phyloP scores from a whole-genome alignment of 2,888 invertebrate species.

The Zeuzera pyrina region DNA sequence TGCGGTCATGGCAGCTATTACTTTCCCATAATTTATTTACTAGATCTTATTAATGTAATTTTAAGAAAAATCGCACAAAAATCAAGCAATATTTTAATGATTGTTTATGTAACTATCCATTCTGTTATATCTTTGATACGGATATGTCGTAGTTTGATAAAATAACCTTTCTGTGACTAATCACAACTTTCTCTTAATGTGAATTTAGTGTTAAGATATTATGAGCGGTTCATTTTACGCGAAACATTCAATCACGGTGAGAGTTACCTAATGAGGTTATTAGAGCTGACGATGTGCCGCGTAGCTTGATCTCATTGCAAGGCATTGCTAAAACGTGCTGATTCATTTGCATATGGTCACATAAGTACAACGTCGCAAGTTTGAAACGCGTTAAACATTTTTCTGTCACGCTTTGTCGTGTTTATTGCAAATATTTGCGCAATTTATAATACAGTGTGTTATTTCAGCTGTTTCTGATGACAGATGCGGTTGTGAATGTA shows the following conservation, averaged over 20 bases:
- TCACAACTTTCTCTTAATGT: conserved; percentile 65
- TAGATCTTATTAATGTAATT: conserved; percentile 20
- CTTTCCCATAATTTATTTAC: conserved; percentile 49
- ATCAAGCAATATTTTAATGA: conserved; percentile 10
- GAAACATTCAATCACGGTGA: conserved; percentile 28
- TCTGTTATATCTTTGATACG: conserved; percentile 32
- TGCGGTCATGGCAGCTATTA: conserved; percentile 71
- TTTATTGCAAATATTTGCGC: too few relatives aligned
- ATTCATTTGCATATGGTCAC: conserved; percentile 66
- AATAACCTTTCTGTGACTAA: conserved; percentile 65
- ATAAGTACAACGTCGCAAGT: conserved; percentile 18
- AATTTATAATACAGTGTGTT: too few relatives aligned
- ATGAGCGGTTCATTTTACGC: conserved; percentile 26
- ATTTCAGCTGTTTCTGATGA: too few relatives aligned
- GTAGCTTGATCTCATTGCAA: conserved; percentile 58
- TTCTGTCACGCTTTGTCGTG: too few relatives aligned
- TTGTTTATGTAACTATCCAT: conserved; percentile 53
- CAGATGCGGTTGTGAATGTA: too few relatives aligned
- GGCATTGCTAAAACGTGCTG: conserved; percentile 61
- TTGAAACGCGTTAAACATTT: too few relatives aligned
- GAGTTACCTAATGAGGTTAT: conserved; percentile 57
- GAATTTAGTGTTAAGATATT: conserved; percentile 37
- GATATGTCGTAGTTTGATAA: conserved; percentile 47
- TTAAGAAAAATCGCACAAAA: conserved; percentile 14
- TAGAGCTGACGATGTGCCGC: conserved; percentile 59